phyloP scores from a whole-genome alignment of 1,140 invertebrate species.

The Drosophila sucinea region DNA sequence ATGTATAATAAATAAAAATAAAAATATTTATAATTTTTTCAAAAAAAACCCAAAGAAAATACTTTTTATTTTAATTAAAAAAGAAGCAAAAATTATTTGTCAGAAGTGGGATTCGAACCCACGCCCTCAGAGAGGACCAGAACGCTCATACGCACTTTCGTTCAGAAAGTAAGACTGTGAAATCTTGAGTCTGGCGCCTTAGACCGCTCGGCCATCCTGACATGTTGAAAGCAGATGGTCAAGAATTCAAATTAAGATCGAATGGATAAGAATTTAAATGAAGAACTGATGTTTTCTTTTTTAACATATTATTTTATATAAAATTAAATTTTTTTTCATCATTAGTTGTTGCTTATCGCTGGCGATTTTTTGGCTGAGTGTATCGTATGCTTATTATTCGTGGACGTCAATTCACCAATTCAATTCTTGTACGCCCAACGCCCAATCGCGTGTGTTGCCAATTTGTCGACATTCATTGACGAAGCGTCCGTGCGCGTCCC shows the following conservation, averaged over 20 bases:
- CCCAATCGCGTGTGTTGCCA: constrained; percentile 79
- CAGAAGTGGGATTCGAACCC: constrained; percentile 94
- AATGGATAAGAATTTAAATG: too few species aligned
- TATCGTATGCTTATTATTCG: constrained; percentile 68
- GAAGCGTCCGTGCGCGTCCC: constrained; percentile 34
- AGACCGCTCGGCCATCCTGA: constrained; percentile 88
- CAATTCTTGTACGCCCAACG: constrained; percentile 9
- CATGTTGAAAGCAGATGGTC: constrained; percentile 49
- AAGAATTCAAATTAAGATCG: too few species aligned
- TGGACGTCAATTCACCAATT: constrained; percentile 53
- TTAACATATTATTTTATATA: not conserved
- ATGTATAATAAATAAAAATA: too few species aligned
- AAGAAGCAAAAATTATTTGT: constrained; percentile 84
- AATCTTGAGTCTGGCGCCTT: constrained; percentile 88
- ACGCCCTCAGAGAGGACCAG: constrained; percentile 93
- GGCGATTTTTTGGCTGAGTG: not conserved
- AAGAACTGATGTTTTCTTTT: too few species aligned
- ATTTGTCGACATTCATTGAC: constrained; percentile 81
- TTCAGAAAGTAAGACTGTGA: constrained; percentile 20
- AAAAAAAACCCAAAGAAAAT: too few species aligned
- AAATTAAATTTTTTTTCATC: not conserved
- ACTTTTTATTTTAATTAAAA: too few species aligned
- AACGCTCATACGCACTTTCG: constrained; percentile 84
- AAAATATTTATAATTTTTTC: too few species aligned
- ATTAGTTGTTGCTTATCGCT: too few species aligned